These are phyloP conservation scores for Dendrocincla fuliginosa DNA, from an alignment of 2,797 vertebrate species.

Conservation along the genomic window DNA sequence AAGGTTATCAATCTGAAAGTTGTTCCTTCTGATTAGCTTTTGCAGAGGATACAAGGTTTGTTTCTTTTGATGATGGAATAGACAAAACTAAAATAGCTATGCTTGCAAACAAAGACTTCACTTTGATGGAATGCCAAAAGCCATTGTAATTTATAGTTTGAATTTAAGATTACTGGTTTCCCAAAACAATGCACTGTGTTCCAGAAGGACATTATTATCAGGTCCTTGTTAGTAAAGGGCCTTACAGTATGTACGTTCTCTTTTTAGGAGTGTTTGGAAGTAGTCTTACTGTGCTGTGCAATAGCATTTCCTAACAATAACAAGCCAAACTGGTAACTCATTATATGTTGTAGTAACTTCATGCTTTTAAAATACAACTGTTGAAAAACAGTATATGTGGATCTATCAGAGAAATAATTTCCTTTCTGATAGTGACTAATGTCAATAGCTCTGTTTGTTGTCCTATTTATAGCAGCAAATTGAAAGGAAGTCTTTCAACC, in stretches of 20 bases:
- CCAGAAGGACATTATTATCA: neutral
- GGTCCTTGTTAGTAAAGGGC: neutral
- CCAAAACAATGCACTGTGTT: conserved; percentile 16
- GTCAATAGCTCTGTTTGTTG: neutral
- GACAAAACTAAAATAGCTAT: conserved; percentile 7
- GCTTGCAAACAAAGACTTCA: neutral
- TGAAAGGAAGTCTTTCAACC: conserved; percentile 31
- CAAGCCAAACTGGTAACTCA: neutral
- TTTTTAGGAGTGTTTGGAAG: neutral
- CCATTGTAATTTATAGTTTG: conserved; percentile 41
- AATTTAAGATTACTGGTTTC: conserved; percentile 38
- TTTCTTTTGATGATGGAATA: conserved; percentile 19
- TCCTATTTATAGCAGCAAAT: neutral
- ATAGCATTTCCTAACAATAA: neutral
- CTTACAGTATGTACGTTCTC: neutral
- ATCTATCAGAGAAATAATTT: neutral
- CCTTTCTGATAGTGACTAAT: neutral
- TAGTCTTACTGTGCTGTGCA: neutral
- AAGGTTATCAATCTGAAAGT: neutral
- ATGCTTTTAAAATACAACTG: neutral
- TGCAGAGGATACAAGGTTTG: neutral
- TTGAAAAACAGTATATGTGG: neutral
- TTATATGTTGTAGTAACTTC: neutral
- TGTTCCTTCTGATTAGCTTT: neutral
- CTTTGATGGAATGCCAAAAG: conserved; percentile 48